Conservation (phyloP, 2,888 invertebrate genomes). For the Philonicus albiceps region DNA sequence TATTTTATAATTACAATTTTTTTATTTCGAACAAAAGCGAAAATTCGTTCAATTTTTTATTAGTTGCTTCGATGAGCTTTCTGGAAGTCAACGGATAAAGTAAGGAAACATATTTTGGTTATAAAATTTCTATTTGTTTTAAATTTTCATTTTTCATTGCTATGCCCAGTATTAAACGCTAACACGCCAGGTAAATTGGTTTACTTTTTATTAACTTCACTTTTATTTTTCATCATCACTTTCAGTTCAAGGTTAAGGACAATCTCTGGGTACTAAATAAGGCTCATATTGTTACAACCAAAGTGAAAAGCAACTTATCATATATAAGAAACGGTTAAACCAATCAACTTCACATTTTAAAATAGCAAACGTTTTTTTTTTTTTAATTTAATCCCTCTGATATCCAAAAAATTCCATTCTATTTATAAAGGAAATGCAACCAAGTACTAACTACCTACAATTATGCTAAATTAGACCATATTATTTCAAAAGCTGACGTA, state of each 20-base stretch:
- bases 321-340: no score
- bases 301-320: background rate
- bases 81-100: background rate
- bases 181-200: background rate
- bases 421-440: no score
- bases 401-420: background rate
- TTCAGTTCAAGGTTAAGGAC: background rate
- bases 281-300: background rate
- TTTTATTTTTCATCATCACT: background rate
- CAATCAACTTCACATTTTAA: no score
- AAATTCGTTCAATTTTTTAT: background rate
- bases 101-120: background rate
- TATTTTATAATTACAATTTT: conserved; percentile 18
- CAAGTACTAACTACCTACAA: no score
- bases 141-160: background rate
- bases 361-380: background rate
- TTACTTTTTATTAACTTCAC: background rate
- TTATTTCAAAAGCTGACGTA: no score
- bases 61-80: background rate
- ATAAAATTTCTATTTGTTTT: background rate
- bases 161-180: background rate
- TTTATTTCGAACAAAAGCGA: conserved; percentile 12
- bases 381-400: background rate
- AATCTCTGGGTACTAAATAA: background rate
- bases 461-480: no score